Evolutionary conservation across 1,140 invertebrate species (phyloP).

Genomic region (Cylas formicarius): DNA sequence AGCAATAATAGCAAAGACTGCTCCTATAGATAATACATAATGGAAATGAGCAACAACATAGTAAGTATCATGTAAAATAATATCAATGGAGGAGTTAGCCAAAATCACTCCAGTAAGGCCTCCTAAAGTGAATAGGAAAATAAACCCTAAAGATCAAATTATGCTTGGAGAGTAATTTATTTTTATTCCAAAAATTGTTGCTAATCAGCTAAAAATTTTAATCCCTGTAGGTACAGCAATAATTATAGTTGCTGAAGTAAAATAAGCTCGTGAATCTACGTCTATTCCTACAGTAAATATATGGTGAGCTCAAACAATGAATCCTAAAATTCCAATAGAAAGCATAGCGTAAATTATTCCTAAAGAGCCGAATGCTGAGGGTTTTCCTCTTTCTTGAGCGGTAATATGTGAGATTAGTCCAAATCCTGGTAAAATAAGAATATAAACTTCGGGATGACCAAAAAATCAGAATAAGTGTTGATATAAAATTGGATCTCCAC

Average conservation of each 20-base stretch:
- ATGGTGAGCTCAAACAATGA: slow-evolving; percentile 64
- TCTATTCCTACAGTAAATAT: slow-evolving; percentile 70
- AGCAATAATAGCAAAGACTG: slow-evolving; percentile 63
- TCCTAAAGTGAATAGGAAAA: slow-evolving; percentile 61
- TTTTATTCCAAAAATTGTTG: slow-evolving; percentile 48
- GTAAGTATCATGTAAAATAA: slow-evolving; percentile 65
- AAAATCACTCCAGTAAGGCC: slow-evolving; percentile 58
- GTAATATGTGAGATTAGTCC: slow-evolving; percentile 59
- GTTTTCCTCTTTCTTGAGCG: slow-evolving; percentile 49
- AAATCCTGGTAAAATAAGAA: slow-evolving; percentile 59
- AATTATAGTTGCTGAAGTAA: slow-evolving; percentile 66
- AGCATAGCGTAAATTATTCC: slow-evolving; percentile 59
- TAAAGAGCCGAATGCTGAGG: slow-evolving; percentile 49
- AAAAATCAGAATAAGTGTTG: too few species aligned
- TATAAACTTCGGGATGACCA: too few species aligned
- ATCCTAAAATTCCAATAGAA: slow-evolving; percentile 57
- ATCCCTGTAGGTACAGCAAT: slow-evolving; percentile 59
- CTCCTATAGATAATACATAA: slow-evolving; percentile 59
- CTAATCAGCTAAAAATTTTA: slow-evolving; percentile 63
- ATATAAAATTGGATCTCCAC: slow-evolving; percentile 62
- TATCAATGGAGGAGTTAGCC: slow-evolving; percentile 65
- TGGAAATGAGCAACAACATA: slow-evolving; percentile 73
- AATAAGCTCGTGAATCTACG: slow-evolving; percentile 64
- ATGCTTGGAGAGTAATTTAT: slow-evolving; percentile 48
- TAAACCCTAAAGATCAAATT: slow-evolving; percentile 61